These are phyloP conservation scores for Rhynchopsitta pachyrhyncha DNA, from an alignment of 2,113 vertebrate genomes.

Conservation along the genomic window DNA sequence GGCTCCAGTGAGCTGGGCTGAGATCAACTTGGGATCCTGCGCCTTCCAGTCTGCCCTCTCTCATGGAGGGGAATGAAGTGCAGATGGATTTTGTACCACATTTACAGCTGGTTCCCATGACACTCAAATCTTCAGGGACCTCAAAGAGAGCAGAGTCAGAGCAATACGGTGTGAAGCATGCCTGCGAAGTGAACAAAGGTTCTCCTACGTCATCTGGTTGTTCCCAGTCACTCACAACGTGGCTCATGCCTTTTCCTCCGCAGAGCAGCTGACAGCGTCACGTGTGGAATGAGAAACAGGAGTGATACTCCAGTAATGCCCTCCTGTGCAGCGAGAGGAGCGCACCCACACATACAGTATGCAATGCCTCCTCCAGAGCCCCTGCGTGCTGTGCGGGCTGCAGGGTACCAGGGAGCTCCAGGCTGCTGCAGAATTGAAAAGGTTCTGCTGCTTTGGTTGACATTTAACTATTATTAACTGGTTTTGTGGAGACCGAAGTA, in stretches of 20 bases:
- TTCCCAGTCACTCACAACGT: accelerated
- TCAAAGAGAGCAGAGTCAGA: not conserved
- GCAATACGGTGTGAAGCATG: accelerated
- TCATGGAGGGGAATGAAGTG: not conserved
- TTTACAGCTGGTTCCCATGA: not conserved
- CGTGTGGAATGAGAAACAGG: accelerated
- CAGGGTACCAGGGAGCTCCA: not conserved
- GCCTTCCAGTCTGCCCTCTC: not conserved
- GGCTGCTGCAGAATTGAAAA: not conserved
- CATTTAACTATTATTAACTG: not conserved
- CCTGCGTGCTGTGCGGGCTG: not conserved
- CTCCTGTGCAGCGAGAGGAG: not conserved
- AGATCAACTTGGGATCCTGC: accelerated
- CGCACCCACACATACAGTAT: accelerated
- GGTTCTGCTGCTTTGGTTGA: not conserved
- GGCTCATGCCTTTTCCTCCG: not conserved
- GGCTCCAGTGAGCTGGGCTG: not conserved
- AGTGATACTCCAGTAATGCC: not conserved
- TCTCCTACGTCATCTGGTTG: not conserved
- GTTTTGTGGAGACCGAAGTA: not conserved
- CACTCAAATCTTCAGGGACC: not conserved
- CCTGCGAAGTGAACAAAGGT: not conserved
- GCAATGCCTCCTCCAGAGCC: not conserved
- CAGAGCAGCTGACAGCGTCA: not conserved
- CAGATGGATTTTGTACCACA: not conserved